phyloP scores from a whole-genome alignment of 1,140 invertebrate species.

The Pachypeltis micranthus region DNA sequence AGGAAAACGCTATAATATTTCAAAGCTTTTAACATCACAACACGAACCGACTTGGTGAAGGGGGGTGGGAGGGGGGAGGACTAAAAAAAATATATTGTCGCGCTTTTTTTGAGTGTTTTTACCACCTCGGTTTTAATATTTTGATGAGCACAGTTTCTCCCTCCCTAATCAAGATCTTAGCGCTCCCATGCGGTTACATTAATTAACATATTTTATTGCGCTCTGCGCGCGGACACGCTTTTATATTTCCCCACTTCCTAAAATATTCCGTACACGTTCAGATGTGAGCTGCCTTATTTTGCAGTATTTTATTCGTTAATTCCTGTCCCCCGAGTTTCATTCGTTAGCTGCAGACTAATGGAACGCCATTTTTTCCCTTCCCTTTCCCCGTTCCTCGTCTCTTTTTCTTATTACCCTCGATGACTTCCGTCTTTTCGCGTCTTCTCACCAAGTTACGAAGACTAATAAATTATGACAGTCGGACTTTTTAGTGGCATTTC shows the following conservation, averaged over 20 bases:
- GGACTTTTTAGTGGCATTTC: no score
- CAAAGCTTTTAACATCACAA: constrained; percentile 2
- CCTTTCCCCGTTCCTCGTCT: no score
- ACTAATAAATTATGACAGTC: no score
- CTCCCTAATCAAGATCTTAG: constrained; percentile 1
- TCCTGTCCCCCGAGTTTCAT: not conserved
- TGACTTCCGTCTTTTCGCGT: no score
- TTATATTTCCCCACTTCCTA: not conserved
- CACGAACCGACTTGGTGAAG: not conserved
- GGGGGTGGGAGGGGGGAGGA: no score
- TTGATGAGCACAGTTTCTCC: not conserved
- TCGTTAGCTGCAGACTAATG: not conserved
- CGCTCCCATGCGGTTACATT: constrained; percentile 6
- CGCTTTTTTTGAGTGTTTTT: not conserved
- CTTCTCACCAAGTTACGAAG: no score
- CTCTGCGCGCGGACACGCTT: not conserved
- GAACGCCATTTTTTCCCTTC: no score
- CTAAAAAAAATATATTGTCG: constrained; percentile 3
- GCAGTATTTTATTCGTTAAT: constrained; percentile 10
- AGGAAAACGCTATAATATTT: not conserved
- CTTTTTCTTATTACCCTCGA: no score
- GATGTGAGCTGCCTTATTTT: not conserved
- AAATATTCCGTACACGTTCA: not conserved
- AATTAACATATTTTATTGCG: constrained; percentile 10
- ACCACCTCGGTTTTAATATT: not conserved